Conservation (phyloP, 1,140 invertebrate genomes). For the Diprion similis region DNA sequence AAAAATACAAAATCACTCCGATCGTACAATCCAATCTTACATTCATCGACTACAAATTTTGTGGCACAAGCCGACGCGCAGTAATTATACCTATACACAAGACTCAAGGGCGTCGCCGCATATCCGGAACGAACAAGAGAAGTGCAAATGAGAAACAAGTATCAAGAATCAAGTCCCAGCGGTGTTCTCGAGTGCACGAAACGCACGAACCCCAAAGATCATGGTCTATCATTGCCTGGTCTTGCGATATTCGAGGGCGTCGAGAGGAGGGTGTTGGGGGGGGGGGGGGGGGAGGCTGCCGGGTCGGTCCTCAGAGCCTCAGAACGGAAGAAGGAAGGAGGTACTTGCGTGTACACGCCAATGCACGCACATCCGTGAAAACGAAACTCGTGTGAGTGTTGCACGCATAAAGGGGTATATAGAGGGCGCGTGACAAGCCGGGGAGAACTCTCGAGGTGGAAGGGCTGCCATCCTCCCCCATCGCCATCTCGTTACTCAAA, state of each 20-base stretch:
- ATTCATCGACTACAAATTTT: too few relatives aligned
- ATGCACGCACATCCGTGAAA: conserved; percentile 11
- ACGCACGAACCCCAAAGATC: neutral
- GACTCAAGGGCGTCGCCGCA: too few relatives aligned
- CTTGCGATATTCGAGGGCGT: neutral
- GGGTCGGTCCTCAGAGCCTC: too few relatives aligned
- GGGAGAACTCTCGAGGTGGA: conserved; percentile 43
- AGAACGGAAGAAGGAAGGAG: too few relatives aligned
- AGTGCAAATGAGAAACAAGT: neutral
- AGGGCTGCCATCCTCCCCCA: conserved; percentile 36
- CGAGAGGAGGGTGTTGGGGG: too few relatives aligned
- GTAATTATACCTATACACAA: too few relatives aligned
- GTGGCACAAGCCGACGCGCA: too few relatives aligned
- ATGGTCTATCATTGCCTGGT: neutral
- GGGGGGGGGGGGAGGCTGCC: too few relatives aligned
- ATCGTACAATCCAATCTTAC: too few relatives aligned
- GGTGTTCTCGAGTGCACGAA: neutral
- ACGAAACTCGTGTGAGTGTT: neutral
- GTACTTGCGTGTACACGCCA: too few relatives aligned
- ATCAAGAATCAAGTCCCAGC: neutral
- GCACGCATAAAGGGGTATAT: conserved; percentile 24
- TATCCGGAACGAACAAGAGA: too few relatives aligned
- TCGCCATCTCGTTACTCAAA: conserved; percentile 8
- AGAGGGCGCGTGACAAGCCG: conserved; percentile 31
- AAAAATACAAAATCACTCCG: too few relatives aligned